These are phyloP conservation scores for Prietella phreatophila DNA, from an alignment of 2,113 vertebrate genomes.

Conservation along the genomic window DNA sequence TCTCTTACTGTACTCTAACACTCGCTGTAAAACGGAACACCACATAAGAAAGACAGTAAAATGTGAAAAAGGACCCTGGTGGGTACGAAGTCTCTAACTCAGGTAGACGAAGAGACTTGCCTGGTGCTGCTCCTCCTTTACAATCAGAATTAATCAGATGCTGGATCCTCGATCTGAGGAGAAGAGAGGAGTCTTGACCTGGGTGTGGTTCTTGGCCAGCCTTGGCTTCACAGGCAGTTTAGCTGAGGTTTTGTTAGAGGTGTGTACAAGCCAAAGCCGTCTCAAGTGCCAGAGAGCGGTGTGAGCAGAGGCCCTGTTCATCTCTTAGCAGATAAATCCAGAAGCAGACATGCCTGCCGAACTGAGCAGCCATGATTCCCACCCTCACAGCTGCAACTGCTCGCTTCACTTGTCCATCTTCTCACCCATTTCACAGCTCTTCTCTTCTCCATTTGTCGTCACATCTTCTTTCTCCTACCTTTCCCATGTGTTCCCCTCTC, in stretches of 20 bases:
- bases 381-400: conserved; percentile 43
- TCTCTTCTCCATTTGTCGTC: not conserved
- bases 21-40: not conserved
- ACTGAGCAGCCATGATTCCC: conserved; percentile 30
- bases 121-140: conserved; percentile 51
- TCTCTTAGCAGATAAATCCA: conserved; percentile 28
- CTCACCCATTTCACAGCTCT: conserved; percentile 28
- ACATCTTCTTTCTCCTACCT: not conserved
- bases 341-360: conserved; percentile 33
- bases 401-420: conserved; percentile 32
- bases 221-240: conserved; percentile 37
- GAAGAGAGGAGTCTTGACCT: conserved; percentile 32
- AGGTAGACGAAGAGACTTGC: conserved; percentile 47
- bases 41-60: conserved; percentile 28
- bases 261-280: conserved; percentile 52
- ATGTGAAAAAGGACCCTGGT: conserved; percentile 40
- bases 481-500: conserved; percentile 27
- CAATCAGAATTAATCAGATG: conserved; percentile 38
- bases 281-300: conserved; percentile 55
- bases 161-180: conserved; percentile 44
- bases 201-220: conserved; percentile 45
- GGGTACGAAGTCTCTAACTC: conserved; percentile 44
- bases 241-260: conserved; percentile 39
- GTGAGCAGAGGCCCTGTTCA: conserved; percentile 41
- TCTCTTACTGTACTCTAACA: not conserved